Base-by-base conservation (phyloP, 2,113 vertebrate species). In the Melanotaenia duboulayi region DNA sequence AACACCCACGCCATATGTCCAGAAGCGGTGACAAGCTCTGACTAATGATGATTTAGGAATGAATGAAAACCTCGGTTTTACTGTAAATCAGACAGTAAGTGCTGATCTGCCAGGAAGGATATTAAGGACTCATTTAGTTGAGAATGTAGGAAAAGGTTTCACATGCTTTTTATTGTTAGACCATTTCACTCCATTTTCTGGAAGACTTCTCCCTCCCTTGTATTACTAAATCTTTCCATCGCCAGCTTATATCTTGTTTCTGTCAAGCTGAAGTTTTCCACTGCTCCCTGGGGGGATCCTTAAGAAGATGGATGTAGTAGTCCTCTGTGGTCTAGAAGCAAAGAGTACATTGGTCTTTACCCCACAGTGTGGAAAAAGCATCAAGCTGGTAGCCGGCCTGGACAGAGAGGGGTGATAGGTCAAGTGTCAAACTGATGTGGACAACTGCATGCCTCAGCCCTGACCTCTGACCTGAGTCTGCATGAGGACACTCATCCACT, bases 391-490 rank as follows among this genome's bases (percentile, higher is more conserved):
- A 56, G 69, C 46, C 40, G 17, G 65, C 62, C 70, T 58, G 60
- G 60, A 60, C 76, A 19, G 60, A 25, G 64, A 61, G 20, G 54
- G 79, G 73, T 84, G 71, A 75, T 46, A 74, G 83, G 77, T 87
- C 81, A 72, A 40, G 71, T 42, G 71, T 85, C 68, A 68, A 64
- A 57, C 81, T 51, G 70, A 77, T 83, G 84, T 86, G 82, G 74
- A 78, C 72, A 37, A 56, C 82, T 17, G 66, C 87, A 89, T 89
- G 81, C 79, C 77, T 87, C 71, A 52, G 80, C 55, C 14, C 32
- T 81, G 89, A 90, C 83, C 89, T 92, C 68, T 91, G 28, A 83
- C 84, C 85, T 24, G 25, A 58, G 51, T 39, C 10, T 62, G 65
- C 78, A 65, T 12, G 48, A 61, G 49, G 76, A 81, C 81, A 89